Conservation (phyloP, 2,888 invertebrate species). For the Boloria selene region DNA sequence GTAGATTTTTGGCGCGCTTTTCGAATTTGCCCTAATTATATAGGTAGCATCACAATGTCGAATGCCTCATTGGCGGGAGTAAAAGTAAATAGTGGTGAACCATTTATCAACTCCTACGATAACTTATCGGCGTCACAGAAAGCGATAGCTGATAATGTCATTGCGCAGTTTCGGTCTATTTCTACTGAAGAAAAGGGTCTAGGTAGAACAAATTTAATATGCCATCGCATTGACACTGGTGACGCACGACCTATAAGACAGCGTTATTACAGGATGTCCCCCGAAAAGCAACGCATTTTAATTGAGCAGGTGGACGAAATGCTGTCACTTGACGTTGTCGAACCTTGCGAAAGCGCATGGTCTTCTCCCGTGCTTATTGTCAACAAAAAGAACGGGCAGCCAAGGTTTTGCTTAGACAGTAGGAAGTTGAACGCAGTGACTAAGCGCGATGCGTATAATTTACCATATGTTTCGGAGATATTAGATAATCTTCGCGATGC, state of each 20-base stretch:
- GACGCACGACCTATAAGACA: conserved; percentile 38
- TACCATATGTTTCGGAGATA: conserved; percentile 43
- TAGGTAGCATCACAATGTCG: neutral
- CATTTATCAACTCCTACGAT: neutral
- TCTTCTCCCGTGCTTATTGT: conserved; percentile 36
- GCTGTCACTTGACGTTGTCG: conserved; percentile 25
- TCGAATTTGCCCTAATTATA: neutral
- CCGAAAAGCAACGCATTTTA: conserved; percentile 39
- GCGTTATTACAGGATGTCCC: conserved; percentile 39
- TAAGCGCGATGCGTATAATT: conserved; percentile 34
- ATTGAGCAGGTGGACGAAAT: conserved; percentile 39
- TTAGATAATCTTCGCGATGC: conserved; percentile 45
- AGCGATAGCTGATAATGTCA: conserved; percentile 33
- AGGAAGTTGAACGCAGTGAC: conserved; percentile 39
- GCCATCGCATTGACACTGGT: conserved; percentile 40
- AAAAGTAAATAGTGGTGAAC: conserved; percentile 1
- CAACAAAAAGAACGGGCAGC: conserved; percentile 33
- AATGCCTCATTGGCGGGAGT: conserved; percentile 24
- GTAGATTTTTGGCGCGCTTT: conserved; percentile 3
- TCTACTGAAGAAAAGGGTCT: conserved; percentile 37
- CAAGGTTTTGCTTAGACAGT: conserved; percentile 40
- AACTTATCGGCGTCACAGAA: conserved; percentile 15
- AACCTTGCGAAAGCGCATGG: conserved; percentile 41
- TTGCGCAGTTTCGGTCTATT: conserved; percentile 34
- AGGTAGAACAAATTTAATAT: conserved; percentile 39